Evolutionary conservation across 2,888 invertebrate species (phyloP), one percentile per base, ranked within the genome.

Genomic region (Pseudolycoriella hygida): DNA sequence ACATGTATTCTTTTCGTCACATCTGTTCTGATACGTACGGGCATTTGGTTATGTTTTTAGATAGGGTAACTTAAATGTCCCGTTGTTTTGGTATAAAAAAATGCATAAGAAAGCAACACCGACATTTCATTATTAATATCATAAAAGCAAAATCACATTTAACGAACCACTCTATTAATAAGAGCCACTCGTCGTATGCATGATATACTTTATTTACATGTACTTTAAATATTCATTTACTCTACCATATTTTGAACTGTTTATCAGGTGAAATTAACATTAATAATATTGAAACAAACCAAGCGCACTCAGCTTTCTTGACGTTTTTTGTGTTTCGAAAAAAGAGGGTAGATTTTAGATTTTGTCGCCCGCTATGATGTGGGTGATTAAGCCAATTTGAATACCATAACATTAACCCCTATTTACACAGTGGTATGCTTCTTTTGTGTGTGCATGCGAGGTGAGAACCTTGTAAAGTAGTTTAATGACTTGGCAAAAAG

Each of bases 321-420:
- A 39, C 44, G 25, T 39, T 44, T 43, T 43, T 12, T 6, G 32
- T 30, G 39, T 42, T 42, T 42, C 38, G 37, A 37, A 37, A 19
- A 19, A 18, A 40, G 45, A 45, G 41, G 41, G 25, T 42, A 18
- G 32, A 38, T 46, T 40, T 40, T 39, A 39, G 39, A 39, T 43
- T 43, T 47, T 47, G 47, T 47, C 47, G 47, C 44, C 40, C 44
- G 41, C 47, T 37, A 43, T 34, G 44, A 37, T 17, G 44, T 32
- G 41, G 44, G 47, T 44, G 47, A 47, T 47, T 47, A 47, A 41
- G 44, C 43, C 44, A 47, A 47, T 47, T 47, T 47, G 47, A 47
- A 47, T 47, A 47, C 44, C 47, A 44, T 44, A 41, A 47, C 47
- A 47, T 43, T 25, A 25, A 25, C 25, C 25, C 25, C 25, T 25